Conservation (phyloP, 2,888 invertebrate genomes). For the Andrena minutula region DNA sequence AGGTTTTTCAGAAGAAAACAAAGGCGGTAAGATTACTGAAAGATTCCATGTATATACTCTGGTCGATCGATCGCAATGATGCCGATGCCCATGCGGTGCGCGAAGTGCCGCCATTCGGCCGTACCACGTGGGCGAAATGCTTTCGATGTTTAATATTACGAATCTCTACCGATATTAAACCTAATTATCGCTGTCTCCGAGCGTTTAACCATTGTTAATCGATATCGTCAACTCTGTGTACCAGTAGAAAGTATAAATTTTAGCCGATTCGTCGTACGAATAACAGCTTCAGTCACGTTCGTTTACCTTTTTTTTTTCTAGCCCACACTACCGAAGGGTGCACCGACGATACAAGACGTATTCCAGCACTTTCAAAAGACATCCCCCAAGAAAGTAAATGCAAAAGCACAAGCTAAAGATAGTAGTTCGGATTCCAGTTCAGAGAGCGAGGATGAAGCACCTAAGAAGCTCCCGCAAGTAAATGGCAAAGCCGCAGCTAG, state of each 20-base stretch:
- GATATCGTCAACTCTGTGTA: neutral
- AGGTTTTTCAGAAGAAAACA: constrained; percentile 89
- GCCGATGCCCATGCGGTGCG: constrained; percentile 67
- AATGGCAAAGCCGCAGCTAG: constrained; percentile 75
- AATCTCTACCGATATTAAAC: neutral
- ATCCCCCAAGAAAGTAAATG: constrained; percentile 85
- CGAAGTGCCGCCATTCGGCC: constrained; percentile 62
- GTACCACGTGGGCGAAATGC: constrained; percentile 73
- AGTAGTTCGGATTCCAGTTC: constrained; percentile 83
- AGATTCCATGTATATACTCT: constrained; percentile 32
- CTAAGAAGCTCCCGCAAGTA: constrained; percentile 71
- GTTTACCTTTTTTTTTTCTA: constrained; percentile 82
- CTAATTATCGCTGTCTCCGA: neutral
- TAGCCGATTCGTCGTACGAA: neutral
- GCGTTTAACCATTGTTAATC: neutral
- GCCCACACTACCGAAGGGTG: constrained; percentile 88
- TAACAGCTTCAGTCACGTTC: neutral
- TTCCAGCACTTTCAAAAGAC: constrained; percentile 87
- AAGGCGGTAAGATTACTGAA: constrained; percentile 89
- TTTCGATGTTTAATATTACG: constrained; percentile 19
- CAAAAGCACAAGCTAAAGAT: constrained; percentile 77
- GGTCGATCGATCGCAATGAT: constrained; percentile 7
- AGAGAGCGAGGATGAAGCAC: constrained; percentile 77
- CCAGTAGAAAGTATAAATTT: neutral
- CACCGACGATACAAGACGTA: constrained; percentile 89